Percentiles rank a stretch among this genome's conserved stretches.
These are phyloP conservation scores for Crotalus horridus DNA, from an alignment of 2,113 vertebrate species.

Conservation along the genomic window DNA sequence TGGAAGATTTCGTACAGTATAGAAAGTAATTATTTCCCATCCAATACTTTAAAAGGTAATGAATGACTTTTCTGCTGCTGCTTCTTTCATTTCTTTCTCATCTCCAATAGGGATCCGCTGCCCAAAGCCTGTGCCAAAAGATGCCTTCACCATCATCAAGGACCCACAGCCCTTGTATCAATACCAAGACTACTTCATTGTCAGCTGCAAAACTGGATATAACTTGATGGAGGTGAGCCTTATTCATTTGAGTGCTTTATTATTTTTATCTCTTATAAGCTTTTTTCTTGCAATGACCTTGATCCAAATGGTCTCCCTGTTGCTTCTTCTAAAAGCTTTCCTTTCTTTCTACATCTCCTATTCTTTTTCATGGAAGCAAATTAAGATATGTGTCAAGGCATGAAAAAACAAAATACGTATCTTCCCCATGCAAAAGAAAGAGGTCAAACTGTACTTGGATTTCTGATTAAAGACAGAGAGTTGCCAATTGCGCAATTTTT, in stretches of 20 bases:
- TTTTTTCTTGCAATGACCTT: not conserved
- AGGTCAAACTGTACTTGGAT: not conserved
- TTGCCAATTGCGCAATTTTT: not conserved
- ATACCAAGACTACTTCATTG: constrained; percentile 72
- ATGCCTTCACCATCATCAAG: constrained; percentile 71
- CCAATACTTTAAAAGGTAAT: not conserved
- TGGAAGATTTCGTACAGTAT: constrained; percentile 76
- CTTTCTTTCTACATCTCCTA: constrained; percentile 4
- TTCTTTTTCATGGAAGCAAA: not conserved
- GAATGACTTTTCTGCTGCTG: not conserved
- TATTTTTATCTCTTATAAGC: not conserved
- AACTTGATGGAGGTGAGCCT: constrained; percentile 69
- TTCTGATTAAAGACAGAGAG: constrained; percentile 6
- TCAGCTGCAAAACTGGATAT: constrained; percentile 71
- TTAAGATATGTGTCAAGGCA: not conserved
- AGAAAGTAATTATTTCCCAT: constrained; percentile 57
- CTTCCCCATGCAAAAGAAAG: not conserved
- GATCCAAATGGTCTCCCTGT: not conserved
- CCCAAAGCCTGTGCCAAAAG: constrained; percentile 65
- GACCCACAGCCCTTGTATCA: constrained; percentile 64
- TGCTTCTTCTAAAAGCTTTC: not conserved
- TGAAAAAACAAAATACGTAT: not conserved
- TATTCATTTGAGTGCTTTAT: not conserved
- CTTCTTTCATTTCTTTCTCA: not conserved
- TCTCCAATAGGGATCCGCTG: constrained; percentile 67